phyloP scores from a whole-genome alignment of 2,797 vertebrate species.

The Heterohyrax brucei region DNA sequence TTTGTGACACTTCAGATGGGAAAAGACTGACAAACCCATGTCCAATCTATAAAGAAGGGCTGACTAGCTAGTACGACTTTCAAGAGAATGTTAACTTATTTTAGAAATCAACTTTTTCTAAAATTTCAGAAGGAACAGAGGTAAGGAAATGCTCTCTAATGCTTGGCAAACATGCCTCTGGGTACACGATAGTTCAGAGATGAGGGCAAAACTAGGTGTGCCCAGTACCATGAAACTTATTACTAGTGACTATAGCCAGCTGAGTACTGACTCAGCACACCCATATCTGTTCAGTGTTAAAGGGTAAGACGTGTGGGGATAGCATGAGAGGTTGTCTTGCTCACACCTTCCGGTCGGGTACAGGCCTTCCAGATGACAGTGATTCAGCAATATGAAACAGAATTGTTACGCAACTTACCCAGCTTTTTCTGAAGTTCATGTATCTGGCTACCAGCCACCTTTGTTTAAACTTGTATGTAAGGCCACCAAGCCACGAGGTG shows the following conservation, averaged over 20 bases:
- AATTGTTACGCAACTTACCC: too few relatives aligned
- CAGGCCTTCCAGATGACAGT: too few relatives aligned
- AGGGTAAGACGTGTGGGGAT: background rate
- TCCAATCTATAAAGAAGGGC: background rate
- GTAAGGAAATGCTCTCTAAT: background rate
- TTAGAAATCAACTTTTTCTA: background rate
- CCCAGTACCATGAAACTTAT: too few relatives aligned
- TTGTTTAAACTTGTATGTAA: too few relatives aligned
- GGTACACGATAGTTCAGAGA: fast-evolving
- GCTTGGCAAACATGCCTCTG: too few relatives aligned
- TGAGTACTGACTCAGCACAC: background rate
- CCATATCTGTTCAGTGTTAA: fast-evolving
- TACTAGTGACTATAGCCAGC: background rate
- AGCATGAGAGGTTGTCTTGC: too few relatives aligned
- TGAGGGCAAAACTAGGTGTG: background rate
- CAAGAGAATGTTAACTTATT: background rate
- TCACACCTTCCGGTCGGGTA: too few relatives aligned
- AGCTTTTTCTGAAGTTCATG: too few relatives aligned
- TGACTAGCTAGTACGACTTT: background rate
- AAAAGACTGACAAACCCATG: too few relatives aligned
- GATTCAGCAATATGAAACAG: too few relatives aligned
- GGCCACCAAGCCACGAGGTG: too few relatives aligned
- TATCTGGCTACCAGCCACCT: too few relatives aligned
- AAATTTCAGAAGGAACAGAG: background rate
- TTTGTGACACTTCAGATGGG: background rate